A percentile compares a stretch with the other conserved stretches of the same genome.
These are phyloP conservation scores for Anastrepha obliqua DNA, from an alignment of 1,140 invertebrate genomes.

Conservation along the genomic window DNA sequence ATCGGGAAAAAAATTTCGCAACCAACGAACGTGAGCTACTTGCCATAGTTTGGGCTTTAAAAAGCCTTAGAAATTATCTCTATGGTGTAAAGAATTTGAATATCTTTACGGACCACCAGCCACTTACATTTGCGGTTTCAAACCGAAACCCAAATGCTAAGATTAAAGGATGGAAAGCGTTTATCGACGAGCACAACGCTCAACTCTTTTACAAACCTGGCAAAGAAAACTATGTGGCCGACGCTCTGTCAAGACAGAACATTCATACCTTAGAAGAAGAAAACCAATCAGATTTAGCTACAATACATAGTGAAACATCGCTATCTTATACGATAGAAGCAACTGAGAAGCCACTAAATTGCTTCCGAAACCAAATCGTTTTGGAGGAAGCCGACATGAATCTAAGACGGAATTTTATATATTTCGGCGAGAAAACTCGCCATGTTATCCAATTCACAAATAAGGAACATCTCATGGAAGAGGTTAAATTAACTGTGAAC, in stretches of 20 bases:
- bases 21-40: constrained; percentile 47
- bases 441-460: neutral
- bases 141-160: neutral
- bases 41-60: constrained; percentile 51
- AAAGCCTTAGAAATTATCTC: constrained; percentile 18
- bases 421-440: neutral
- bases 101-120: constrained; percentile 50
- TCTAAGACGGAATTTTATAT: neutral
- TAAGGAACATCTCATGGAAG: neutral
- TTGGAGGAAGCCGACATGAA: neutral
- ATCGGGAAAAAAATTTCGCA: constrained; percentile 25
- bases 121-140: constrained; percentile 48
- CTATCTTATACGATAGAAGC: neutral
- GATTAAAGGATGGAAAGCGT: neutral
- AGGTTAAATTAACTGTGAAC: neutral
- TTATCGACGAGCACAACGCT: constrained; percentile 14
- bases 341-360: neutral
- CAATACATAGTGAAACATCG: neutral
- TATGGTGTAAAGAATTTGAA: constrained; percentile 48
- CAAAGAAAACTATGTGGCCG: constrained; percentile 9
- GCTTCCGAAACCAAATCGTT: neutral
- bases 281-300: neutral
- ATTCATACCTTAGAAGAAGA: neutral
- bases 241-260: neutral
- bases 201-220: constrained; percentile 9